These are phyloP conservation scores for Diaphora mendica DNA, from an alignment of 2,888 invertebrate species.

Conservation along the genomic window DNA sequence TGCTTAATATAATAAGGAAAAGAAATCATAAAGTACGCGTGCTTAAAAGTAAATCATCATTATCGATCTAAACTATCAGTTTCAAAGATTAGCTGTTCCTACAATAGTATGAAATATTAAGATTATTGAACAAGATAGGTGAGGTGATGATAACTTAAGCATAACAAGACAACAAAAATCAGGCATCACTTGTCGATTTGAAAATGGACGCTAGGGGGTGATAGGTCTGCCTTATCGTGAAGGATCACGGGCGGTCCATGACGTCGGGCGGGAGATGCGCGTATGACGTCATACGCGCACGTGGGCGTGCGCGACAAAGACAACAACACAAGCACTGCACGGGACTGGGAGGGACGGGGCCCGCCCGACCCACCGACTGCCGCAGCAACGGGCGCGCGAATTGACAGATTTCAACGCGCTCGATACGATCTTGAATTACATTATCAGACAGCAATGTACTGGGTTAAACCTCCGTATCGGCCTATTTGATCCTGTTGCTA, in stretches of 20 bases:
- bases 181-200: neutral
- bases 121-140: neutral
- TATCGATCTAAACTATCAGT: neutral
- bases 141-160: neutral
- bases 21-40: neutral
- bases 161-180: neutral
- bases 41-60: neutral
- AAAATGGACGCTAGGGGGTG: constrained; percentile 29
- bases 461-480: constrained; percentile 64
- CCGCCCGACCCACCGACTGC: constrained; percentile 52
- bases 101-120: neutral
- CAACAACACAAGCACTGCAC: constrained; percentile 51
- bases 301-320: constrained; percentile 77
- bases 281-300: constrained; percentile 81
- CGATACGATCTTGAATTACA: constrained; percentile 81
- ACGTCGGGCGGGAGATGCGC: constrained; percentile 71
- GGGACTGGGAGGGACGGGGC: constrained; percentile 56
- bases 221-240: constrained; percentile 49
- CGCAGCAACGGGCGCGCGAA: constrained; percentile 73
- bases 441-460: constrained; percentile 65
- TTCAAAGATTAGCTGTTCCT: neutral
- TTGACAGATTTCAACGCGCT: constrained; percentile 80
- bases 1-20: neutral
- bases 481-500: constrained; percentile 46
- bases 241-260: constrained; percentile 64